Evolutionary conservation across 1,140 invertebrate species (phyloP), one percentile per base, ranked within the genome.

Genomic region (Rhyzopertha dominica): DNA sequence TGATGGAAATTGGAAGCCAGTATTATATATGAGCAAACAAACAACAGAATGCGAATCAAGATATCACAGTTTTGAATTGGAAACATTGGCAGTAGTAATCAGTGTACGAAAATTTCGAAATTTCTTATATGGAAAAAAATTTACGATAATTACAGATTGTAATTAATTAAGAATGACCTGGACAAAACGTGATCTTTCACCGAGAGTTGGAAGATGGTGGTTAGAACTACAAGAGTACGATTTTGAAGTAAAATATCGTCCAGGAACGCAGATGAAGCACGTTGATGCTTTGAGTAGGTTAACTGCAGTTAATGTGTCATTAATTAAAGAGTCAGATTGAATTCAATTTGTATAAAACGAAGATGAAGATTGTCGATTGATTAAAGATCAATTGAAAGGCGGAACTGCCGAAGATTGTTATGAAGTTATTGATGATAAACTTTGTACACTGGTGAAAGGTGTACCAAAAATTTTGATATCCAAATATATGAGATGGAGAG

Each of bases 31-130:
- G 14, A 67, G 65, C 14, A 53, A 63, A 19, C 47, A 47, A 19
- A 48, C 72, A 4, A 48, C 40, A 4, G 31, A 41, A 17, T 48
- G 51, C 18, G 73, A 78, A 56, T 50, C 34, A 10, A 59, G 67
- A 10, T 74, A 70, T 41, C 52, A 58, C 9, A 62, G 59, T 18
- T 66, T 62, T 9, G 70, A 75, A 46, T 47, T 68, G 19, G 72
- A 75, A 59, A 63, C 61, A 9, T 39, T 76, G 1, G 69, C 70
- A 3, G 56, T 75, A n/a, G 57, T 75, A 2, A 61, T 65, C 50
- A 66, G 67, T 1, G 56, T 77, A 3, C 58, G 65, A 47, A 55
- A 65, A 26, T 74, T 74, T 50, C 47, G 61, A 5, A 48, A 64
- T 22, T 77, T 69, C 57, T 51, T 77, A 9, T 45, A 61, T 23